phyloP scores from a whole-genome alignment of 2,888 invertebrate genomes.

The Trissoscelio sp. region DNA sequence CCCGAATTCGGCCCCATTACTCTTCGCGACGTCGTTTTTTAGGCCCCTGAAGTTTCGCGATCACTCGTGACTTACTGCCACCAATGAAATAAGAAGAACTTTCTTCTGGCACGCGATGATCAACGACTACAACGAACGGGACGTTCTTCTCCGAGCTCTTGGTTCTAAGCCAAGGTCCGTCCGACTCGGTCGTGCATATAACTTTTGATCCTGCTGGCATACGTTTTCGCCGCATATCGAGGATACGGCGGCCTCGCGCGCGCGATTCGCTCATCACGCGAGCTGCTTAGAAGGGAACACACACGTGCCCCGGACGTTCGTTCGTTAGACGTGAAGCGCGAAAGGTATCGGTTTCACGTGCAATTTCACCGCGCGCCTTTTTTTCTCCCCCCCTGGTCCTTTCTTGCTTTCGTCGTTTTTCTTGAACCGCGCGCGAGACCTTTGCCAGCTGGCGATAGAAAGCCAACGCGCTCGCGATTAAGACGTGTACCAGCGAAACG shows the following conservation, averaged over 20 bases:
- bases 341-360: slow-evolving; percentile 70
- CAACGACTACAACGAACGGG: slow-evolving; percentile 62
- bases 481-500: slow-evolving; percentile 66
- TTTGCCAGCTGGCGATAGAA: slow-evolving; percentile 70
- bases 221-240: slow-evolving; percentile 66
- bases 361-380: slow-evolving; percentile 64
- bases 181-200: slow-evolving; percentile 57
- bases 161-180: slow-evolving; percentile 20
- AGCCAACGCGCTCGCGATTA: slow-evolving; percentile 69
- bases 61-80: slow-evolving; percentile 68
- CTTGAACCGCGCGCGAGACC: slow-evolving; percentile 60
- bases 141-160: slow-evolving; percentile 14
- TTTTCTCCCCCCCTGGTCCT: slow-evolving; percentile 33
- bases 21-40: slow-evolving; percentile 62
- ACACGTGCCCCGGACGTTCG: slow-evolving; percentile 57
- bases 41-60: slow-evolving; percentile 64
- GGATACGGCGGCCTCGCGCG: slow-evolving; percentile 57
- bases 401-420: slow-evolving; percentile 55
- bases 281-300: slow-evolving; percentile 63
- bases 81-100: slow-evolving; percentile 68
- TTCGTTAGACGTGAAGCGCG: no score
- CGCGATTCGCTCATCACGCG: slow-evolving; percentile 64
- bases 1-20: slow-evolving; percentile 70
- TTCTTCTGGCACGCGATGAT: slow-evolving; percentile 69
- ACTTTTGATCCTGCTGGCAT: slow-evolving; percentile 67